phyloP scores from a whole-genome alignment of 2,888 invertebrate species.

The Nowickia ferox region DNA sequence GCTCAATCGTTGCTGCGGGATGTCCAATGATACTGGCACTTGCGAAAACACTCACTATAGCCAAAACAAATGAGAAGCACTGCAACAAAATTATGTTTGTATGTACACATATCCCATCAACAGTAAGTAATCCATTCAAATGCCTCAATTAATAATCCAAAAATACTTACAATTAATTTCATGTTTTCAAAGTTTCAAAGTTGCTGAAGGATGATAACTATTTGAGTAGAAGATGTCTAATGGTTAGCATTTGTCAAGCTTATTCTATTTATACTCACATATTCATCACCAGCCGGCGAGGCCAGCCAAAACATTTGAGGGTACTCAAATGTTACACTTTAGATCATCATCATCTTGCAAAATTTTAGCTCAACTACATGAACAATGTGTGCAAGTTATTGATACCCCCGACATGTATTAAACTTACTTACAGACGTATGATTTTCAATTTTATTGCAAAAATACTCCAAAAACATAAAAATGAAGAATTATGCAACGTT shows the following conservation, averaged over 20 bases:
- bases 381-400: constrained; percentile 28
- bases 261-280: constrained; percentile 62
- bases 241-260: constrained; percentile 44
- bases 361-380: constrained; percentile 17
- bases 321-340: constrained; percentile 42
- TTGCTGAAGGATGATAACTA: constrained; percentile 55
- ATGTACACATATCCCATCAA: not conserved
- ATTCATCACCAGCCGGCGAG: not conserved
- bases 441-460: constrained; percentile 57
- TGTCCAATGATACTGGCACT: constrained; percentile 67
- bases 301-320: not conserved
- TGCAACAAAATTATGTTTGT: constrained; percentile 56
- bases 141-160: not conserved
- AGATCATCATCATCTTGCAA: constrained; percentile 49
- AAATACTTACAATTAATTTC: constrained; percentile 71
- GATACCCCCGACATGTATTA: constrained; percentile 40
- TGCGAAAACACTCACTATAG: constrained; percentile 60
- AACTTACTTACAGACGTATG: constrained; percentile 44
- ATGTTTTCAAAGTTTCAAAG: constrained; percentile 61
- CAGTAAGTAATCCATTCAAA: not conserved
- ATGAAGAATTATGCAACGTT: constrained; percentile 62
- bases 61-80: constrained; percentile 75
- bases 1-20: constrained; percentile 61
- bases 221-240: constrained; percentile 65
- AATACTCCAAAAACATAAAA: constrained; percentile 40